Percentiles rank a stretch among this genome's conserved stretches.
Evolutionary conservation across 2,888 invertebrate species (phyloP).

Genomic region (Tetramorium bicarinatum): DNA sequence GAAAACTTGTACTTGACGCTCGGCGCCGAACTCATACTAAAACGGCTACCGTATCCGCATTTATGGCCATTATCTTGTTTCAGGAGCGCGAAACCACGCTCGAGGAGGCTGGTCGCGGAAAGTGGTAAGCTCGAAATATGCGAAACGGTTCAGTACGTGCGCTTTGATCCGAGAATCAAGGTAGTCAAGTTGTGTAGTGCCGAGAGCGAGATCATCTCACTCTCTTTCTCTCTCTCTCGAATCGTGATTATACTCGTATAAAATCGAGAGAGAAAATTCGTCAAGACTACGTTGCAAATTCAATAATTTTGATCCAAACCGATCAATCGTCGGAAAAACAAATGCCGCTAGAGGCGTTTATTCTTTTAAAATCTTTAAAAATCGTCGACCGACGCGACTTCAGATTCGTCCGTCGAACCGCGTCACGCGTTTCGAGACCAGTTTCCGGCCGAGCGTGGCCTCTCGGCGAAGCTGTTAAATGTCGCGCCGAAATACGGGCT

Average conservation of each 20-base stretch:
- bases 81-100: neutral
- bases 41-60: too few species aligned
- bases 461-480: neutral
- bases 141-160: too few species aligned
- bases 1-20: slow-evolving; percentile 23
- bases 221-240: neutral
- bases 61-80: neutral
- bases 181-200: neutral
- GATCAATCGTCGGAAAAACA: neutral
- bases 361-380: neutral
- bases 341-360: neutral
- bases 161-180: neutral
- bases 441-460: too few species aligned
- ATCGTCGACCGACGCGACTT: neutral
- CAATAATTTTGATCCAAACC: neutral
- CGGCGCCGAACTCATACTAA: neutral
- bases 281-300: neutral
- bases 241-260: neutral
- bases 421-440: neutral
- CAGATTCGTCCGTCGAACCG: neutral
- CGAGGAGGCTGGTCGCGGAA: neutral
- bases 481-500: neutral
- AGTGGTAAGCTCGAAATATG: neutral
- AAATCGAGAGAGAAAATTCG: neutral
- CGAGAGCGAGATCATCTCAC: too few species aligned